Evolutionary conservation across 2,113 vertebrate genomes (phyloP), one percentile per base, ranked within the genome.

Genomic region (Tetrax tetrax): DNA sequence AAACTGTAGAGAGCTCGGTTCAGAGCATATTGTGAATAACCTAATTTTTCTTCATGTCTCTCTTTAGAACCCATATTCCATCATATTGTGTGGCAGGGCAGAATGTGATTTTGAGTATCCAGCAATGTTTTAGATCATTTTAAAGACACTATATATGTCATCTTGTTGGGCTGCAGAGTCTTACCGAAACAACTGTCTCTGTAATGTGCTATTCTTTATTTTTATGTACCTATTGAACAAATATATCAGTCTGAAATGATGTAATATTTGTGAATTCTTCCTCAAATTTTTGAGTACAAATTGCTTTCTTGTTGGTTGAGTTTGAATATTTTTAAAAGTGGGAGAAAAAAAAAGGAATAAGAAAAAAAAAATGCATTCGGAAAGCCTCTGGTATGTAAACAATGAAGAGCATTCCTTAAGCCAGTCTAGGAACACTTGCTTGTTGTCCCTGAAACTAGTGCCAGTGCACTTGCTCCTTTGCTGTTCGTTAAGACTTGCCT

Each of bases 101-200:
- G 89, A 95, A 96, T 85, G 45, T 94, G 78, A 92, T 93, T 95
- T 71, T 50, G 63, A 89, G 84, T 72, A 38, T 5, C 79, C 87
- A 95, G 80, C 87, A 87, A 74, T 87, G 76, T 51, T 64, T 89
- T 88, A 96, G 90, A 96, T 96, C 85, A 83, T 91, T 93, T 94
- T 96, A 82, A 96, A 96, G 88, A 87, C 87, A 35, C 24, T 80
- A 24, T 79, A 15, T 88, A 43, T 82, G 59, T 88, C 89, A 70
- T 95, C 81, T 89, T 90, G 56, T 85, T 93, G 85, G 53, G 71
- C 90, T 91, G 60, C 27, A n/a, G 13, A 20, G 59, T 91, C 78
- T 96, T 95, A 89, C 66, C 83, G 72, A 96, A 94, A 66, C 38
- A 50, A 38, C 41, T 87, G 41, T 35, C 41, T 96, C 77, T 95